Base-by-base conservation (phyloP, 2,797 vertebrate species). In the Acestrorhynchus altus region DNA sequence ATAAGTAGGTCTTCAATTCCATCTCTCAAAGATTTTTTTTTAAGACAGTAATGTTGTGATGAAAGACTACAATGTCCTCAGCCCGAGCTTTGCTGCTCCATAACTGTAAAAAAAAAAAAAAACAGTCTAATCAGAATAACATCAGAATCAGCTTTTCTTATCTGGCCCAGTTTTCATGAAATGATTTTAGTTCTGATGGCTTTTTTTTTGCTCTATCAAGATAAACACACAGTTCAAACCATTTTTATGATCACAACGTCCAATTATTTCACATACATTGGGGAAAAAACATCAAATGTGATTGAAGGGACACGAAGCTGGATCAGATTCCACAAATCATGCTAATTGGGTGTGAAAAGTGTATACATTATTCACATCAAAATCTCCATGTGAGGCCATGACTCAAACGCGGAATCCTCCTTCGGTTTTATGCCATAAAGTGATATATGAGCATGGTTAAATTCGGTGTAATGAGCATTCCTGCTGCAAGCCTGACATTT, bases 261-360 rank as follows among this genome's bases (percentile, higher is more conserved):
- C 59, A 72, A 72, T 77, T 66, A 65, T 80, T 64, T 71, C 56
- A 46, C 54, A 35, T 56, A 22, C 52, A 16, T 59, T 24, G 46
- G 47, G 63, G 65, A 70, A 69, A 66, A 47, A 61, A 24, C 64
- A 77, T n/a, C 47, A 52, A 68, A 57, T 35, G 31, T 63, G 69
- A 49, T 31, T 40, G 39, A 69, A 57, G 24, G 31, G 54, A 65
- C 68, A 72, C 57, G 47, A 81, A 68, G 71, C 28, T 35, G 71
- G 42, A 76, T 81, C 39, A 60, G 44, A 51, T 76, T 28, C 67
- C 28, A 22, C 74, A 71, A 56, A 56, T 72, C 60, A 56, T 46
- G 44, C 61, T 60, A 71, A 64, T 39, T 72, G 54, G 74, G 51
- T 73, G 46, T 61, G 42, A 81, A 60, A 67, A 57, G 54, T 26